Conservation (phyloP, 64 coral and sea anemone genomes). For the Montipora cactus region DNA sequence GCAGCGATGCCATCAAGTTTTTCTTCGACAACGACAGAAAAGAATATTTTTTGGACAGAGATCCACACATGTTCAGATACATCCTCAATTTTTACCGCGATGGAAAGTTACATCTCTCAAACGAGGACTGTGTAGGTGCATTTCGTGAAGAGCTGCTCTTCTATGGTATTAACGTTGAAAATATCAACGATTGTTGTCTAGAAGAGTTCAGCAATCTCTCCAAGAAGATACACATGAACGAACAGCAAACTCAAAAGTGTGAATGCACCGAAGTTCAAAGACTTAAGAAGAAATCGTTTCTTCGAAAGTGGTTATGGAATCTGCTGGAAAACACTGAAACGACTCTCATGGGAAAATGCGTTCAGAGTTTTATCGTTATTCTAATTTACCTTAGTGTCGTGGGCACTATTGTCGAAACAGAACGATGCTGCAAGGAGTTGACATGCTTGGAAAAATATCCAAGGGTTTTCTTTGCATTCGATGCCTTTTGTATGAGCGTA, state of each 20-base stretch:
- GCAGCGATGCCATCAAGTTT: conserved; percentile 57
- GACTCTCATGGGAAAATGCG: conserved; percentile 21
- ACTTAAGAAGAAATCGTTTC: not conserved
- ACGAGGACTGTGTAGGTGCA: conserved; percentile 61
- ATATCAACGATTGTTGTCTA: conserved; percentile 72
- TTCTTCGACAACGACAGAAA: conserved; percentile 71
- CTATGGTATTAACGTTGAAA: conserved; percentile 68
- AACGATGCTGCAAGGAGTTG: conserved; percentile 31
- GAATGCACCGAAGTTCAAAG: not conserved
- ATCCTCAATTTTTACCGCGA: conserved; percentile 77
- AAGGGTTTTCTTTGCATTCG: conserved; percentile 50
- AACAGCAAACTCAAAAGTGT: not conserved
- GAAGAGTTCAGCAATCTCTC: conserved; percentile 43
- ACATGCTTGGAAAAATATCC: conserved; percentile 53
- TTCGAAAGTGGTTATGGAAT: conserved; percentile 62
- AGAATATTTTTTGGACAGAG: conserved; percentile 79
- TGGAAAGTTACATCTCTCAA: conserved; percentile 72
- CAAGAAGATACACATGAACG: not conserved
- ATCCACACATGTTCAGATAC: conserved; percentile 82
- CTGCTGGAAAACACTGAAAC: conserved; percentile 72
- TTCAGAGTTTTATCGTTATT: conserved; percentile 53
- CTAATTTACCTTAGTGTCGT: conserved; percentile 82
- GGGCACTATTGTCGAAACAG: conserved; percentile 65
- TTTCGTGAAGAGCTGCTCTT: conserved; percentile 74
- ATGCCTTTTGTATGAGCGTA: conserved; percentile 59